Conservation (phyloP, 1,140 invertebrate species). For the Augochlora pura region DNA sequence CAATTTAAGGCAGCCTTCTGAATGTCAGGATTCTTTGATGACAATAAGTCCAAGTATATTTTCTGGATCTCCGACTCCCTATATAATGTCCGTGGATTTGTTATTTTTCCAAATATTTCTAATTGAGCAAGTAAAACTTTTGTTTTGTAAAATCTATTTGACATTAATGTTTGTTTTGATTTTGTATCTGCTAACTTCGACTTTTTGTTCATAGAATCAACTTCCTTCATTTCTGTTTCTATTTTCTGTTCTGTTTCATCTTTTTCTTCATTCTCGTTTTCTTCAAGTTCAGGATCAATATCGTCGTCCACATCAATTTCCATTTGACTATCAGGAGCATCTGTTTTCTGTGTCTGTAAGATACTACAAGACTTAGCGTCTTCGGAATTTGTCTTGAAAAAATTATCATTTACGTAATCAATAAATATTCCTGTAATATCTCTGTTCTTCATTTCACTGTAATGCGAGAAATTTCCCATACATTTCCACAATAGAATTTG, state of each 20-base stretch:
- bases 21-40: constrained; percentile 87
- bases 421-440: constrained; percentile 90
- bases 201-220: constrained; percentile 39
- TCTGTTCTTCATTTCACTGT: constrained; percentile 89
- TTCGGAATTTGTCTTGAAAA: constrained; percentile 79
- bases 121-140: constrained; percentile 87
- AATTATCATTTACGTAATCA: constrained; percentile 86
- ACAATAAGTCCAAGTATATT: constrained; percentile 89
- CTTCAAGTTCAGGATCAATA: constrained; percentile 56
- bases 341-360: constrained; percentile 64
- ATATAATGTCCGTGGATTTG: constrained; percentile 89
- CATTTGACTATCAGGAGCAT: constrained; percentile 42
- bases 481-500: constrained; percentile 90
- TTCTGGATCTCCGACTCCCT: constrained; percentile 87
- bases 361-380: constrained; percentile 79
- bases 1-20: constrained; percentile 93
- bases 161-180: neutral
- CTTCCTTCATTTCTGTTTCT: constrained; percentile 16
- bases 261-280: constrained; percentile 61
- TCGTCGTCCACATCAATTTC: constrained; percentile 58
- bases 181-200: constrained; percentile 38
- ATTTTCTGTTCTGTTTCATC: constrained; percentile 54
- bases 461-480: constrained; percentile 86
- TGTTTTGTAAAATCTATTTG: constrained; percentile 79
- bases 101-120: constrained; percentile 88